Evolutionary conservation across 2,797 vertebrate species (phyloP).

Genomic region (Darevskia mixta): DNA sequence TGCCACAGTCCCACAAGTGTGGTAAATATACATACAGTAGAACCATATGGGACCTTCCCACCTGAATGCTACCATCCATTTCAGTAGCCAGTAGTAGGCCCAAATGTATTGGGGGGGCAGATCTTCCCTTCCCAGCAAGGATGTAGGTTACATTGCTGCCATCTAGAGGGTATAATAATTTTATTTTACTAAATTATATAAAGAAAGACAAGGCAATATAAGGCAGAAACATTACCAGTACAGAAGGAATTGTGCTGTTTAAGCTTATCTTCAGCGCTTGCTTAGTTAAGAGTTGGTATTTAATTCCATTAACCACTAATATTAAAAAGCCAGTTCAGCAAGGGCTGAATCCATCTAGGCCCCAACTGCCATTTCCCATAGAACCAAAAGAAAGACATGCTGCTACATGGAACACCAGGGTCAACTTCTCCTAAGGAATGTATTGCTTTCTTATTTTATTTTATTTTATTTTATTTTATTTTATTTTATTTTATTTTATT

Average conservation of each 20-base stretch:
- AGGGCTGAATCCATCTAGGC: neutral
- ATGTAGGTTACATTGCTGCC: constrained; percentile 41
- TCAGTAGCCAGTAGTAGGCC: neutral
- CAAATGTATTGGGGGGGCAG: neutral
- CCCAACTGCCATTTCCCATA: too few species aligned
- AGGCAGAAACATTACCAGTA: neutral
- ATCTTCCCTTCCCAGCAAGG: neutral
- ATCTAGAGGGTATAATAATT: constrained; percentile 33
- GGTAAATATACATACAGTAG: too few species aligned
- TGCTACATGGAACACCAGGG: too few species aligned
- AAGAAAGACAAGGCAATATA: neutral
- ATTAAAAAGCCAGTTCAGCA: too few species aligned
- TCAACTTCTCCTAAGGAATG: too few species aligned
- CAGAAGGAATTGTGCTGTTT: neutral
- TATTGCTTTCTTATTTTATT: too few species aligned
- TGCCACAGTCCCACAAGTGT: neutral
- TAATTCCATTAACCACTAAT: neutral
- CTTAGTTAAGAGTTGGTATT: neutral
- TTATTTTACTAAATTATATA: neutral
- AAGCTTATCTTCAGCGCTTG: neutral
- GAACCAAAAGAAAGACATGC: too few species aligned
- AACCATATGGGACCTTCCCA: neutral
- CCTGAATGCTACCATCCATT: neutral
- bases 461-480: too few species aligned
- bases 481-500: too few species aligned